phyloP scores from a whole-genome alignment of 2,113 vertebrate genomes.

The Merops nubicus region DNA sequence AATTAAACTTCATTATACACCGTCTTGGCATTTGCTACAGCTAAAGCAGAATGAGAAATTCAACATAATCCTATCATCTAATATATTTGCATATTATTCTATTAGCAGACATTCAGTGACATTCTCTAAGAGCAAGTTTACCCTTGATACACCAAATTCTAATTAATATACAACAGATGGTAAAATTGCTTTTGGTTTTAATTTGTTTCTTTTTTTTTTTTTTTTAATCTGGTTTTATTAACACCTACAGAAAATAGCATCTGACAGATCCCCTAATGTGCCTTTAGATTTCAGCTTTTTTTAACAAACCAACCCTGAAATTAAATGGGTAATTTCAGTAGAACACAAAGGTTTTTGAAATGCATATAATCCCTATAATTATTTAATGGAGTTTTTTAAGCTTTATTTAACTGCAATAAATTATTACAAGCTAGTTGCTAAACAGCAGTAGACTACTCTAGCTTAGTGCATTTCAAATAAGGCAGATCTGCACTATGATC shows the following conservation, averaged over 20 bases:
- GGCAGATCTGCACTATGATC: conserved; percentile 77
- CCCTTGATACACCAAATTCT: conserved; percentile 79
- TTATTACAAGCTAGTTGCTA: conserved; percentile 76
- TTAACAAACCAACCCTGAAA: conserved; percentile 81
- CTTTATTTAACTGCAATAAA: conserved; percentile 84
- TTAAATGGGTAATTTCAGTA: conserved; percentile 79
- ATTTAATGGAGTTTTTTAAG: conserved; percentile 81
- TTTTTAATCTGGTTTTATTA: conserved; percentile 80
- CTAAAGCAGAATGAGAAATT: conserved; percentile 55
- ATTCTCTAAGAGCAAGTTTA: conserved; percentile 79
- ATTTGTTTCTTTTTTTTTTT: conserved; percentile 74
- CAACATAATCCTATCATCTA: conserved; percentile 43
- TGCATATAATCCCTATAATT: conserved; percentile 81
- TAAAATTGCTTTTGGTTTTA: conserved; percentile 82
- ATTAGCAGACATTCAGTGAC: conserved; percentile 76
- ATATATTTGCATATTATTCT: conserved; percentile 78
- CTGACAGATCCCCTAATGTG: conserved; percentile 77
- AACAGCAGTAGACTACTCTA: conserved; percentile 76
- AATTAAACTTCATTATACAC: conserved; percentile 59
- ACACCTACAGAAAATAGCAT: conserved; percentile 81
- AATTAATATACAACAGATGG: conserved; percentile 87
- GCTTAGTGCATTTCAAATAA: conserved; percentile 79
- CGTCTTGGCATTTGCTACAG: conserved; percentile 15
- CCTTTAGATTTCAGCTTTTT: conserved; percentile 76
- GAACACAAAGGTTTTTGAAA: conserved; percentile 78